These are phyloP conservation scores for Prionace glauca DNA, from an alignment of 2,797 vertebrate species.

Conservation along the genomic window DNA sequence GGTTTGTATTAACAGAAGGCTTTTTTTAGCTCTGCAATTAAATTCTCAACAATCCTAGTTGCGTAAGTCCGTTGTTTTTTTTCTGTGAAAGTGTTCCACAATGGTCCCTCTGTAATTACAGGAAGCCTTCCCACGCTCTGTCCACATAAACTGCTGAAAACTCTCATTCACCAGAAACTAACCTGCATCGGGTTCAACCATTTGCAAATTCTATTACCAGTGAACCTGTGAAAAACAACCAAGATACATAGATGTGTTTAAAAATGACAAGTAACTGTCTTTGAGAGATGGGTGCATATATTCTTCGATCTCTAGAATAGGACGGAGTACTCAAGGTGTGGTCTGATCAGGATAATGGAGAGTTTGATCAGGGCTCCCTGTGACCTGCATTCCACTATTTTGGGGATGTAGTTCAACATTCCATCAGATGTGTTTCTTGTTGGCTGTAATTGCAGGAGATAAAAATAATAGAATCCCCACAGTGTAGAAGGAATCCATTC, in stretches of 20 bases:
- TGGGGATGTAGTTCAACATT: not conserved
- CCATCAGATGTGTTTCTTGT: not conserved
- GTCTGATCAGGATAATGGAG: not conserved
- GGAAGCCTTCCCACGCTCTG: conserved; percentile 2
- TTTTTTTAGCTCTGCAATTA: conserved; percentile 10
- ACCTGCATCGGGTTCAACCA: not conserved
- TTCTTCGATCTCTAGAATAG: not conserved
- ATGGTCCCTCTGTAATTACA: not conserved
- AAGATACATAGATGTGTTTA: not conserved
- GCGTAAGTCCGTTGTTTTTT: not conserved
- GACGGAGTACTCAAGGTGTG: not conserved
- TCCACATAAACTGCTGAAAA: not conserved
- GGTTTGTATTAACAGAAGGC: not conserved
- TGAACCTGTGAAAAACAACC: not conserved
- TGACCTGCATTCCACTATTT: not conserved
- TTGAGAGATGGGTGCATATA: not conserved
- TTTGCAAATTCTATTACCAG: not conserved
- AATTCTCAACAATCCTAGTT: not conserved
- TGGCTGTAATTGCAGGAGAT: not conserved
- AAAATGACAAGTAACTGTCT: not conserved
- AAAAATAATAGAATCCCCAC: too few species aligned
- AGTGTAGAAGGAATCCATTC: too few species aligned
- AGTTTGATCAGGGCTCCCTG: not conserved
- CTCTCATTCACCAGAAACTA: not conserved
- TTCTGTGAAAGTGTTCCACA: not conserved